These are phyloP conservation scores for Bruchidius siliquastri DNA, from an alignment of 2,888 invertebrate species.

Conservation along the genomic window DNA sequence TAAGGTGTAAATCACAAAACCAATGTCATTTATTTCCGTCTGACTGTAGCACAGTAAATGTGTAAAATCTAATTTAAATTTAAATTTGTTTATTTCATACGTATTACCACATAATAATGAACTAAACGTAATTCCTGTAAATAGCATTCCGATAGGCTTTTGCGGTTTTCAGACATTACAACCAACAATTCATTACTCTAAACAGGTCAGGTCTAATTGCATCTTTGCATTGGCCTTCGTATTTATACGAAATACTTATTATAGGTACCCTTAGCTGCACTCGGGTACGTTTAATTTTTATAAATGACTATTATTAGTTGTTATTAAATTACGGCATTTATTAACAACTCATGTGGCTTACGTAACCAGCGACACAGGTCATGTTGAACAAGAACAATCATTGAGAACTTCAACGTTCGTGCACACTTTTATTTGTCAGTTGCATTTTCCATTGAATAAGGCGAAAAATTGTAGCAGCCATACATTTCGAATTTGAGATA, in stretches of 20 bases:
- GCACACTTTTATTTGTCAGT: too few relatives aligned
- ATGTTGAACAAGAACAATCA: neutral
- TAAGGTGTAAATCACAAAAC: too few relatives aligned
- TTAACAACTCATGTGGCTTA: neutral
- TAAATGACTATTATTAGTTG: neutral
- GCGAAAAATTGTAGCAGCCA: too few relatives aligned
- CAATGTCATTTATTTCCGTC: too few relatives aligned
- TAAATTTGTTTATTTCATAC: too few relatives aligned
- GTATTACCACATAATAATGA: neutral
- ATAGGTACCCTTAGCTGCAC: neutral
- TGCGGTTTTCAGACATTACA: neutral
- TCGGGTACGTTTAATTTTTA: neutral
- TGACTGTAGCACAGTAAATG: neutral
- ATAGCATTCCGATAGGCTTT: neutral
- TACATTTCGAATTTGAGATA: too few relatives aligned
- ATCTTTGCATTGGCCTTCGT: neutral
- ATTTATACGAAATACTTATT: neutral
- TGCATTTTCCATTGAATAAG: too few relatives aligned
- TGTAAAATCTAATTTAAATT: neutral
- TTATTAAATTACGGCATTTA: neutral
- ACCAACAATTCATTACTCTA: neutral
- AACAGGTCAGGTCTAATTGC: neutral
- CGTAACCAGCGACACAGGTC: neutral
- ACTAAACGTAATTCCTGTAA: neutral
- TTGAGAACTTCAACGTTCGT: too few relatives aligned